Percentiles rank a stretch among this genome's conserved stretches.
Evolutionary conservation across 2,888 invertebrate species (phyloP).

Genomic region (Perizoma affinitatum): DNA sequence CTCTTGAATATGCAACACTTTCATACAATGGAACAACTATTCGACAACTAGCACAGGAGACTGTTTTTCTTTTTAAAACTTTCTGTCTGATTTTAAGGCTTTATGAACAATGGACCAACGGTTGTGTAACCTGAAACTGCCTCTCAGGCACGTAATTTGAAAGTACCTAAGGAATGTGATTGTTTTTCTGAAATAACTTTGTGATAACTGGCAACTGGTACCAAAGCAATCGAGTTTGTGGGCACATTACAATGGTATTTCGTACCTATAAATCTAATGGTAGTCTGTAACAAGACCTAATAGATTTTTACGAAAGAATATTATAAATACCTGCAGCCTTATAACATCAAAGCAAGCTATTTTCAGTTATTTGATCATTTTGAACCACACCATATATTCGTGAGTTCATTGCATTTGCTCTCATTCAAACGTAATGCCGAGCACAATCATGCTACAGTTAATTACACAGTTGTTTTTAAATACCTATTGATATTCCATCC

Average conservation of each 20-base stretch:
- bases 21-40: constrained; percentile 45
- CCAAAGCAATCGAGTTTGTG: background rate
- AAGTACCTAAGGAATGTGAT: constrained; percentile 37
- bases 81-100: constrained; percentile 57
- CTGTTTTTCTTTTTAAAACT: constrained; percentile 54
- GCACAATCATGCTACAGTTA: constrained; percentile 30
- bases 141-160: constrained; percentile 42
- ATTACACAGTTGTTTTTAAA: constrained; percentile 35
- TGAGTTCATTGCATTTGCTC: constrained; percentile 1
- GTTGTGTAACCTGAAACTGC: constrained; percentile 52
- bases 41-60: constrained; percentile 22
- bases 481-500: constrained; percentile 24
- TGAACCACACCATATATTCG: no score
- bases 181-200: constrained; percentile 24
- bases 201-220: constrained; percentile 6
- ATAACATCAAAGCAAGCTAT: no score
- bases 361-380: no score
- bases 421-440: constrained; percentile 19
- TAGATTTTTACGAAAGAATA: no score
- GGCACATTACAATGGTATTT: background rate
- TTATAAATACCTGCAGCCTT: no score
- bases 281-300: no score
- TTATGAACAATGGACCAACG: constrained; percentile 45
- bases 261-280: background rate
- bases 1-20: constrained; percentile 68